Percentiles rank a stretch among this genome's conserved stretches.
Evolutionary conservation across 2,888 invertebrate genomes (phyloP).

Genomic region (Galeopsomyia nigrocyanea): DNA sequence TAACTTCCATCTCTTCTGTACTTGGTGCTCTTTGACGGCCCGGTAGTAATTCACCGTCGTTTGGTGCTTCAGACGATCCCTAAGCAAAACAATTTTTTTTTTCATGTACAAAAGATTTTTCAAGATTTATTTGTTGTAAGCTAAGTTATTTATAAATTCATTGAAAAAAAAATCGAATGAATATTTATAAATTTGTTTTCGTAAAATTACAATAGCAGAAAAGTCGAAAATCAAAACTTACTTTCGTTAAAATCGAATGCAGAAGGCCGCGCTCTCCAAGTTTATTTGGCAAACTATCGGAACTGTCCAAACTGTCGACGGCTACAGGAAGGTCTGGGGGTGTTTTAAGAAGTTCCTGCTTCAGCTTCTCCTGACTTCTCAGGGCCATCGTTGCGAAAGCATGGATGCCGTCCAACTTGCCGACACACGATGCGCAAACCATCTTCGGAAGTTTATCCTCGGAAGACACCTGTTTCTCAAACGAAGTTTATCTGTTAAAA

Average conservation of each 20-base stretch:
- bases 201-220: background rate
- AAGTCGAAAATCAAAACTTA: constrained; percentile 48
- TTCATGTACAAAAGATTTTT: background rate
- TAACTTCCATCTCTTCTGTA: constrained; percentile 75
- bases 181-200: background rate
- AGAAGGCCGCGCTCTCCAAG: constrained; percentile 70
- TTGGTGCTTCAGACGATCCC: constrained; percentile 60
- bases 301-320: constrained; percentile 50
- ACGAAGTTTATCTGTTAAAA: too few species aligned
- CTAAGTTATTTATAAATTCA: too few species aligned
- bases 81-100: constrained; percentile 44
- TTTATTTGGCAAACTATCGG: constrained; percentile 63
- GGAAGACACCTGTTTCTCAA: constrained; percentile 72
- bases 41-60: constrained; percentile 55
- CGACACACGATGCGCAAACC: constrained; percentile 77
- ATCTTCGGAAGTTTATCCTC: constrained; percentile 79
- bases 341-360: constrained; percentile 53
- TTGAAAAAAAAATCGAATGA: background rate
- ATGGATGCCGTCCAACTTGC: constrained; percentile 77
- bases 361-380: constrained; percentile 75
- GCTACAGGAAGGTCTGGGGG: constrained; percentile 3
- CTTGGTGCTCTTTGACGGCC: constrained; percentile 55
- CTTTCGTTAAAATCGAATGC: constrained; percentile 73
- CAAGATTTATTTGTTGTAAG: background rate
- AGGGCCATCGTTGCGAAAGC: constrained; percentile 78